Evolutionary conservation across 2,113 vertebrate species (phyloP), one percentile per base, ranked within the genome.

Genomic region (Ardeotis arabs): DNA sequence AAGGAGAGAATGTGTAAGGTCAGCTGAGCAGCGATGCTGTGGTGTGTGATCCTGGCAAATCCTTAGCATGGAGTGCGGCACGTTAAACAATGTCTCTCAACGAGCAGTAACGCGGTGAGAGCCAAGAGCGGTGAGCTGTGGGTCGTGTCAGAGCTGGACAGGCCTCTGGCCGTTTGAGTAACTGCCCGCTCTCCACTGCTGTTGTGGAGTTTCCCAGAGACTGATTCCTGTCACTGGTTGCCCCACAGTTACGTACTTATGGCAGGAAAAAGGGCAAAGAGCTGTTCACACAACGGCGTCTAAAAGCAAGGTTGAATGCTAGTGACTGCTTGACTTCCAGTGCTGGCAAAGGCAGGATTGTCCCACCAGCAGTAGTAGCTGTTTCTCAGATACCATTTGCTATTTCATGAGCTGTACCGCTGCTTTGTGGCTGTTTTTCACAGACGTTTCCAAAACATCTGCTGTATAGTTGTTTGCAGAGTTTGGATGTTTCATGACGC

Each of bases 351-450:
- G 56, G 14, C 70, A 75, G 87, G 21, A 20, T 49, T 55, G 63
- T 53, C 62, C 93, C 82, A 44, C 7, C 53, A 69, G 84, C 25
- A 88, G 72, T 25, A 11, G 29, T 13, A 66, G 66, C 72, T 85
- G 6, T 86, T 93, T 88, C 79, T 76, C 31, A 50, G 75, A 14
- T 77, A 60, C 29, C 21, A 4, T 77, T 76, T 87, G 29, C 83
- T 83, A 27, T 35, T 83, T 64, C 45, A 20, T 29, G 76, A 84
- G 45, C 45, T 86, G 60, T 45, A 50, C 47, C 39, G 80, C 33
- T 90, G 44, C 79, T 92, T 85, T 60, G 29, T 76, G 76, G 45
- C 50, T 29, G 7, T 68, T 95, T 84, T 84, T 80, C 52, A 24
- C 7, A 76, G 47, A 37, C 5, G 0, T 79, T 82, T 79, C 56